Percentiles rank a stretch among this genome's conserved stretches.
These are phyloP conservation scores for Pseudococcus jackbeardsleyi DNA, from an alignment of 2,888 invertebrate genomes.

Conservation along the genomic window DNA sequence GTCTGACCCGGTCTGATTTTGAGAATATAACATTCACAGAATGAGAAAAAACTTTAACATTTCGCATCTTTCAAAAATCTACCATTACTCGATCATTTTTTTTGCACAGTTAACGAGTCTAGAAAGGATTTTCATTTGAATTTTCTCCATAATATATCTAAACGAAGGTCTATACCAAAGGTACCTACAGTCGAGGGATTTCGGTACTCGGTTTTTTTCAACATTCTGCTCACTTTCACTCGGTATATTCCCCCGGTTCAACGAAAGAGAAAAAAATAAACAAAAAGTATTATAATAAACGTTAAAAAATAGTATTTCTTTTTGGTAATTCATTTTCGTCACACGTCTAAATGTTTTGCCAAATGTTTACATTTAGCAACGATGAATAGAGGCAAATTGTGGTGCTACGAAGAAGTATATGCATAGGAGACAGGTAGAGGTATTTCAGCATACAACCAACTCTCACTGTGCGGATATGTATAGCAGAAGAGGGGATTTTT, in stretches of 20 bases:
- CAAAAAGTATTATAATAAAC: constrained; percentile 23
- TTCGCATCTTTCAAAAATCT: too few relatives aligned
- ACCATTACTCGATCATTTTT: too few relatives aligned
- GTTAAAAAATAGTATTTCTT: constrained; percentile 9
- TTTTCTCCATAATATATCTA: too few relatives aligned
- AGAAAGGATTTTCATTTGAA: too few relatives aligned
- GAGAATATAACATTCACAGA: too few relatives aligned
- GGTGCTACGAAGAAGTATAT: neutral
- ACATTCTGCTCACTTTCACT: neutral
- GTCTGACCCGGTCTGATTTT: too few relatives aligned
- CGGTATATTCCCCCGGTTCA: neutral
- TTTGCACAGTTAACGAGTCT: too few relatives aligned
- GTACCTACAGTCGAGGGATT: neutral
- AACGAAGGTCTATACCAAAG: too few relatives aligned
- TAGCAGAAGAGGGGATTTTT: neutral
- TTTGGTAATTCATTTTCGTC: constrained; percentile 54
- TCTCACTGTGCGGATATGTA: neutral
- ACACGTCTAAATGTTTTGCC: constrained; percentile 49
- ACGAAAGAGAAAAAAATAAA: constrained; percentile 7
- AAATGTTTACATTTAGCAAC: constrained; percentile 25
- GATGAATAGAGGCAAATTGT: constrained; percentile 28
- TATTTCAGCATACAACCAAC: neutral
- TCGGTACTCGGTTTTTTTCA: neutral
- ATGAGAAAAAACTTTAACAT: too few relatives aligned
- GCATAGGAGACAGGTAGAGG: too few relatives aligned